Evolutionary conservation across 2,113 vertebrate species (phyloP).

Genomic region (Labrus mixtus): DNA sequence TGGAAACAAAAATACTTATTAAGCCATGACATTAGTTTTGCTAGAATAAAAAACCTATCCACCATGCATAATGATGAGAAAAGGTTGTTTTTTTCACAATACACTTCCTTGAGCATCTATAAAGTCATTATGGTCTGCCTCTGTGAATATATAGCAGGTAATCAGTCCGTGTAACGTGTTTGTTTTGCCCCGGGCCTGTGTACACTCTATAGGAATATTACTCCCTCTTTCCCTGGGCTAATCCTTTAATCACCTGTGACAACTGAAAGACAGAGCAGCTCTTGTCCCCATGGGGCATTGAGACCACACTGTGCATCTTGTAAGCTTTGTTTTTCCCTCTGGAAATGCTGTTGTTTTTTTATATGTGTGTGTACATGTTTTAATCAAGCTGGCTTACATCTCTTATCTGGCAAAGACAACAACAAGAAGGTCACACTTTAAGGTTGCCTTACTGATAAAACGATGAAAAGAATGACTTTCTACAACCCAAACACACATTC

Average conservation of each 20-base stretch:
- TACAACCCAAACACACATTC: too few species aligned
- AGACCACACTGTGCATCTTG: slow-evolving; percentile 4
- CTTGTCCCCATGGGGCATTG: slow-evolving; percentile 10
- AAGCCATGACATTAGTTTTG: background rate
- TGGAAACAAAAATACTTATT: too few species aligned
- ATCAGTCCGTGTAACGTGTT: slow-evolving; percentile 60
- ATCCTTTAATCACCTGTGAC: slow-evolving; percentile 62
- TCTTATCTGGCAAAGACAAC: background rate
- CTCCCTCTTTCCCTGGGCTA: slow-evolving; percentile 44
- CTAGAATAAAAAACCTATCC: too few species aligned
- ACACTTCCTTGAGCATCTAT: background rate
- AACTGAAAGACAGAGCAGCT: slow-evolving; percentile 24
- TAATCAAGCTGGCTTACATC: background rate
- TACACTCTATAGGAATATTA: slow-evolving; percentile 40
- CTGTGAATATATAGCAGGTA: slow-evolving; percentile 13
- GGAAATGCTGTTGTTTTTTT: background rate
- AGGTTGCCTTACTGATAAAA: slow-evolving; percentile 1
- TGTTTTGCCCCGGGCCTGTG: slow-evolving; percentile 61
- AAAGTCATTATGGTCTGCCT: background rate
- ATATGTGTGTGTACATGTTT: background rate
- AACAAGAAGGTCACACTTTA: background rate
- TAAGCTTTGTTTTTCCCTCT: background rate
- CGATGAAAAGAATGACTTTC: background rate
- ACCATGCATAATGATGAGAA: too few species aligned
- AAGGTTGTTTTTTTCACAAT: too few species aligned